A percentile compares a stretch with the other conserved stretches of the same genome.
Evolutionary conservation across 2,888 invertebrate genomes (phyloP).

Genomic region (Plutella xylostella): DNA sequence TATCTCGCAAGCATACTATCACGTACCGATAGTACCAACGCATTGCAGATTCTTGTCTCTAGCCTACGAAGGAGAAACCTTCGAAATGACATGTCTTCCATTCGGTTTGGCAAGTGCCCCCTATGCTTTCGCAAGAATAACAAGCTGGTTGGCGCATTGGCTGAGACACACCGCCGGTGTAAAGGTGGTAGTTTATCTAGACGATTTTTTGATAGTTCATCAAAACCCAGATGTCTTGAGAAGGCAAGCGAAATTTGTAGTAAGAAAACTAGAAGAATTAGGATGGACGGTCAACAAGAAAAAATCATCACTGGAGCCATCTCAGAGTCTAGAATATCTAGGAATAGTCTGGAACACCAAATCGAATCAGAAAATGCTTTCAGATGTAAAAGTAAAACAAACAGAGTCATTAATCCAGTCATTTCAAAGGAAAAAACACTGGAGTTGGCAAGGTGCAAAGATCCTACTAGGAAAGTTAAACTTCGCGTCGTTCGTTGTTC

Average conservation of each 20-base stretch:
- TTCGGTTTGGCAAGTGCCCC: not conserved
- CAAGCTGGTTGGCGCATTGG: not conserved
- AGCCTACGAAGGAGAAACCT: not conserved
- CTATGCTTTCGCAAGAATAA: not conserved
- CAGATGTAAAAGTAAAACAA: not conserved
- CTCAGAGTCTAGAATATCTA: constrained; percentile 8
- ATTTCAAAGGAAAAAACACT: not conserved
- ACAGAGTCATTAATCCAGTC: not conserved
- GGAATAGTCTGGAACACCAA: constrained; percentile 8
- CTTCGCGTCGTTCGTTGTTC: not conserved
- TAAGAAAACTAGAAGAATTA: not conserved
- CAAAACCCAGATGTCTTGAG: not conserved
- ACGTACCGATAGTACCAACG: not conserved
- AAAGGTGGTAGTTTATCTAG: constrained; percentile 19
- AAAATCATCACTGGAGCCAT: constrained; percentile 4
- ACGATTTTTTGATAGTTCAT: constrained; percentile 16
- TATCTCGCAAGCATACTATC: constrained; percentile 6
- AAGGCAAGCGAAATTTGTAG: not conserved
- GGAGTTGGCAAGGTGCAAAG: not conserved
- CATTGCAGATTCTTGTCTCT: not conserved
- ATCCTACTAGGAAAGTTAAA: not conserved
- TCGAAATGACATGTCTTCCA: not conserved
- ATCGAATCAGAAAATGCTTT: constrained; percentile 4
- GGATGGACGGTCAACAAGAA: constrained; percentile 7
- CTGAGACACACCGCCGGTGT: constrained; percentile 8